phyloP scores from a whole-genome alignment of 2,113 vertebrate species.

The Martes martes region DNA sequence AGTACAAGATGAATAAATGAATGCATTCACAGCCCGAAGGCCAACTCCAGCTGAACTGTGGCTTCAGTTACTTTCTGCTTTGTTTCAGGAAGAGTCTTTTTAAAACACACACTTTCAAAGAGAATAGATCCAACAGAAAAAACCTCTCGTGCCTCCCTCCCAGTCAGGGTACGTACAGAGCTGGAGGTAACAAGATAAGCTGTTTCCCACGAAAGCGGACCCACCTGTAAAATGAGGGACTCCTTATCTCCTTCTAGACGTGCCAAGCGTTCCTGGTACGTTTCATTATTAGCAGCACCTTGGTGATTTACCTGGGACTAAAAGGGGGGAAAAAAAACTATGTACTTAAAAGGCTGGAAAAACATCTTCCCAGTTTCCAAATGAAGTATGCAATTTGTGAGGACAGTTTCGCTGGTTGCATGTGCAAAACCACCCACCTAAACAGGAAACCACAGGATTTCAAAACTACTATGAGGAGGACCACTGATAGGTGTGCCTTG shows the following conservation, averaged over 20 bases:
- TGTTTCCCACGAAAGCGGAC: constrained; percentile 52
- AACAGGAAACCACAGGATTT: constrained; percentile 59
- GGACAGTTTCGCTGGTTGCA: constrained; percentile 22
- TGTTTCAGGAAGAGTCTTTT: constrained; percentile 30
- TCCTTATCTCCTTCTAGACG: constrained; percentile 98
- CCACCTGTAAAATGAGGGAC: constrained; percentile 96
- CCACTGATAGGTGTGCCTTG: constrained; percentile 42
- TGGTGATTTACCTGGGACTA: constrained; percentile 89
- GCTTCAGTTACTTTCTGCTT: not conserved
- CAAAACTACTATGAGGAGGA: constrained; percentile 50
- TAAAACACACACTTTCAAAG: not conserved
- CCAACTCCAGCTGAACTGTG: not conserved
- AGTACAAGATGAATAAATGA: not conserved
- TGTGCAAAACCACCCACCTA: constrained; percentile 47
- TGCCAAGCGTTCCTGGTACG: constrained; percentile 93
- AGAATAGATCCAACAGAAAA: not conserved
- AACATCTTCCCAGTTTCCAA: constrained; percentile 39
- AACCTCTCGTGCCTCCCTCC: not conserved
- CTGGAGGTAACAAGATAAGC: not conserved
- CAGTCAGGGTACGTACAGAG: not conserved
- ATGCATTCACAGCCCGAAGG: not conserved
- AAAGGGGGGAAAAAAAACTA: not conserved
- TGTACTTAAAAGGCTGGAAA: constrained; percentile 34
- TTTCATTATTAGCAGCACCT: constrained; percentile 87
- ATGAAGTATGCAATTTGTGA: constrained; percentile 7